These are phyloP conservation scores for Thunnus albacares DNA, from an alignment of 2,797 vertebrate genomes.

Conservation along the genomic window DNA sequence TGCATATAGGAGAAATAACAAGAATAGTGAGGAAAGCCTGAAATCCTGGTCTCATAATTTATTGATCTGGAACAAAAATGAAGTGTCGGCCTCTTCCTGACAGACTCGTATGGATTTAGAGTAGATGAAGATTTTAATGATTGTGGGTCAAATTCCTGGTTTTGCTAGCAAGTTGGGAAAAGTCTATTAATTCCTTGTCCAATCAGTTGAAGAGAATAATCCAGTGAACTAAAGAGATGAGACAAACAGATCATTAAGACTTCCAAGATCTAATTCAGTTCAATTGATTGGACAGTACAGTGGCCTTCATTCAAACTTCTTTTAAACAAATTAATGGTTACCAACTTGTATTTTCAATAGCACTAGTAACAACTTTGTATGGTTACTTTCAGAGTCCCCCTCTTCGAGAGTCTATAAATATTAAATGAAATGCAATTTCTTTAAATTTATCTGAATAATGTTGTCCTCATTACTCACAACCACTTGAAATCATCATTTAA, in stretches of 20 bases:
- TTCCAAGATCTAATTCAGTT: conserved; percentile 4
- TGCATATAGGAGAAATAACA: conserved; percentile 24
- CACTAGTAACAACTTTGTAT: background rate
- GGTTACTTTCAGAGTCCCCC: background rate
- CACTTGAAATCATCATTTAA: conserved; percentile 13
- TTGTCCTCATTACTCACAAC: conserved; percentile 9
- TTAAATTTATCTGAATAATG: background rate
- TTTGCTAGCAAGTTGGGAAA: conserved; percentile 16
- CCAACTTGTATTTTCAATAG: conserved; percentile 1
- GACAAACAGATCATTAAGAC: conserved; percentile 20
- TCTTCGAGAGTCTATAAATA: background rate
- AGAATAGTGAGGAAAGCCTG: conserved; percentile 20
- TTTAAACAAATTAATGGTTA: background rate
- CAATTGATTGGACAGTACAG: background rate
- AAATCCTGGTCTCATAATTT: conserved; percentile 51
- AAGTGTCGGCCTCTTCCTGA: conserved; percentile 26
- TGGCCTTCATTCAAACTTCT: background rate
- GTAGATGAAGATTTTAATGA: conserved; percentile 46
- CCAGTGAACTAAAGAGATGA: conserved; percentile 1
- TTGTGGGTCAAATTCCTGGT: conserved; percentile 1
- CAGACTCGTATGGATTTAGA: conserved; percentile 26
- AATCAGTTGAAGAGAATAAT: conserved; percentile 27
- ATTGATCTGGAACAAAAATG: conserved; percentile 39
- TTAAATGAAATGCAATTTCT: background rate
- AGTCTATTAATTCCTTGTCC: conserved; percentile 14